Percentiles rank a stretch among this genome's conserved stretches.
Conservation (phyloP, 2,113 vertebrate genomes). For the Pongo pygmaeus region DNA sequence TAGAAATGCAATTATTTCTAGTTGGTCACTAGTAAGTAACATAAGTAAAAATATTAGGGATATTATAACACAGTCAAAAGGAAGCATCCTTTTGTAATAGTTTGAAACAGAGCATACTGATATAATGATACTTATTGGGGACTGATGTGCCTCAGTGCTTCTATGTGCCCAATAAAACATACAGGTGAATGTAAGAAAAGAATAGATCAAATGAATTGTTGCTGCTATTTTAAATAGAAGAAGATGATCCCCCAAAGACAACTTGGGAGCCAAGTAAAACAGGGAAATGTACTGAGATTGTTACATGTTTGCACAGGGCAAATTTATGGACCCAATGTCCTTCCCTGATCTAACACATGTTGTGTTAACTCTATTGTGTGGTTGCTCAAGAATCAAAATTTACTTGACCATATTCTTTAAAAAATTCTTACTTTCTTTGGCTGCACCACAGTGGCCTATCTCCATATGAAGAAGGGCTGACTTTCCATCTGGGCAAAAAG, state of each 20-base stretch:
- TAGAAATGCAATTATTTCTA: not conserved
- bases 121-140: too few relatives aligned
- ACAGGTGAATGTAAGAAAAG: not conserved
- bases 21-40: not conserved
- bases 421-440: not conserved
- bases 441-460: not conserved
- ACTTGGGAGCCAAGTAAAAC: not conserved
- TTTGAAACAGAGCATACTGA: not conserved
- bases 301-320: not conserved
- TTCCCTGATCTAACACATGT: not conserved
- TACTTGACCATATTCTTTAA: not conserved
- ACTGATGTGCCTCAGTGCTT: not conserved
- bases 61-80: not conserved
- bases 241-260: not conserved
- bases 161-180: not conserved
- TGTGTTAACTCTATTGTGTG: not conserved
- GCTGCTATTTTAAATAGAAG: not conserved
- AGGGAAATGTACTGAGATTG: not conserved
- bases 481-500: not conserved
- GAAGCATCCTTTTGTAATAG: not conserved
- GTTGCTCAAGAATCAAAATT: not conserved
- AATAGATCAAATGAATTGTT: not conserved
- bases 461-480: not conserved
- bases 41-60: not conserved
- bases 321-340: too few relatives aligned